These are phyloP conservation scores for Corticium candelabrum DNA, from an alignment of 37 sponge, comb jelly and placozoan species.

Conservation along the genomic window DNA sequence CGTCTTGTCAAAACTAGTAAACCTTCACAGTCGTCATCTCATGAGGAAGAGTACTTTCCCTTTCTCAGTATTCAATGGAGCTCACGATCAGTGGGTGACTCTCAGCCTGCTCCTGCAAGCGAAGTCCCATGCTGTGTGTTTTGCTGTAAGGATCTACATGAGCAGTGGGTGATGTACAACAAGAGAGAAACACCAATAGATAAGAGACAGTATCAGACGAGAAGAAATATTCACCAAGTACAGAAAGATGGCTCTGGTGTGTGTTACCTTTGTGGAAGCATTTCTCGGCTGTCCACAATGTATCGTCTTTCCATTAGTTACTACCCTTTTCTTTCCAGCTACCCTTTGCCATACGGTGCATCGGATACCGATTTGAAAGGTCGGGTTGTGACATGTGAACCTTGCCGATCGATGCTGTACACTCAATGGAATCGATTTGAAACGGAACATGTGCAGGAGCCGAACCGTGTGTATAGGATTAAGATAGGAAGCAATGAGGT, in stretches of 20 bases:
- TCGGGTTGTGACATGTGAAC: not conserved
- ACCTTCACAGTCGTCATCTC: too few species aligned
- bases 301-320: not conserved
- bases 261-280: not conserved
- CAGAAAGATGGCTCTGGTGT: not conserved
- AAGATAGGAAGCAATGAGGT: not conserved
- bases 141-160: not conserved
- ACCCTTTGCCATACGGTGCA: not conserved
- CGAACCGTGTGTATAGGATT: not conserved
- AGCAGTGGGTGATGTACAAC: not conserved
- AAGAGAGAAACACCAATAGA: not conserved
- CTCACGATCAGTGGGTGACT: too few species aligned
- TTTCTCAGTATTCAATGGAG: too few species aligned
- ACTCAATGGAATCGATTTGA: not conserved
- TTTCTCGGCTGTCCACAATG: not conserved
- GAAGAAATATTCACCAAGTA: not conserved
- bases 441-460: not conserved
- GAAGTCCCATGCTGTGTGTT: not conserved
- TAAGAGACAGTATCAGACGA: not conserved
- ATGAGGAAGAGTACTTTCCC: too few species aligned
- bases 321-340: not conserved
- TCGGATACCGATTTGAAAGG: not conserved
- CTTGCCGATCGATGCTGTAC: not conserved
- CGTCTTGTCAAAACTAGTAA: too few species aligned
- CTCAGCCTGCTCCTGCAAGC: too few species aligned